Conservation (phyloP, 1,140 invertebrate genomes). For the Zaprionus inermis region DNA sequence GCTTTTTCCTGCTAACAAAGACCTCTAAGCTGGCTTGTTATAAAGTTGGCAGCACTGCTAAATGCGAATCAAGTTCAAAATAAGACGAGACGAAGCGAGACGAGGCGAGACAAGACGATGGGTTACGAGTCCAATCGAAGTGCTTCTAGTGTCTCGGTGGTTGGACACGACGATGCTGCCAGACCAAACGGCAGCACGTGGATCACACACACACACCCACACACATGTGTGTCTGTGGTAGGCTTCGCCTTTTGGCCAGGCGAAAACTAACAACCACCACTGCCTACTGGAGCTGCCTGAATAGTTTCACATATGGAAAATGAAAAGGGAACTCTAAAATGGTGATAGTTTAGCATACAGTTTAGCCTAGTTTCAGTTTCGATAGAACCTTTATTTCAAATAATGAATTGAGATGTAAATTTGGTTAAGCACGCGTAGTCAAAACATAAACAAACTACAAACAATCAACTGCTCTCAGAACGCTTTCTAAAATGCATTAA, state of each 20-base stretch:
- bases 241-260: slow-evolving; percentile 24
- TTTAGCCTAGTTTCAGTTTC: neutral
- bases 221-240: slow-evolving; percentile 17
- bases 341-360: neutral
- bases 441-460: too few species aligned
- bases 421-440: too few species aligned
- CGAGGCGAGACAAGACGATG: neutral
- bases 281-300: slow-evolving; percentile 4
- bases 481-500: too few species aligned
- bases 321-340: slow-evolving; percentile 4
- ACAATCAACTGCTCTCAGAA: too few species aligned
- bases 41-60: neutral
- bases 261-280: slow-evolving; percentile 27
- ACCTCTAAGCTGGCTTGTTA: accelerated
- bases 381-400: neutral
- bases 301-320: slow-evolving; percentile 13
- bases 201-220: slow-evolving; percentile 36
- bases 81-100: neutral
- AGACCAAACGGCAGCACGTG: slow-evolving; percentile 67
- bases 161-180: slow-evolving; percentile 57
- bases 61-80: neutral
- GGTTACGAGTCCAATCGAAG: neutral
- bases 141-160: slow-evolving; percentile 49
- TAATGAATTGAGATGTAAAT: too few species aligned
- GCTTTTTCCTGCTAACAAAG: too few species aligned